Percentiles rank a stretch among this genome's conserved stretches.
Evolutionary conservation across 2,797 vertebrate species (phyloP).

Genomic region (Harpagifer antarcticus): DNA sequence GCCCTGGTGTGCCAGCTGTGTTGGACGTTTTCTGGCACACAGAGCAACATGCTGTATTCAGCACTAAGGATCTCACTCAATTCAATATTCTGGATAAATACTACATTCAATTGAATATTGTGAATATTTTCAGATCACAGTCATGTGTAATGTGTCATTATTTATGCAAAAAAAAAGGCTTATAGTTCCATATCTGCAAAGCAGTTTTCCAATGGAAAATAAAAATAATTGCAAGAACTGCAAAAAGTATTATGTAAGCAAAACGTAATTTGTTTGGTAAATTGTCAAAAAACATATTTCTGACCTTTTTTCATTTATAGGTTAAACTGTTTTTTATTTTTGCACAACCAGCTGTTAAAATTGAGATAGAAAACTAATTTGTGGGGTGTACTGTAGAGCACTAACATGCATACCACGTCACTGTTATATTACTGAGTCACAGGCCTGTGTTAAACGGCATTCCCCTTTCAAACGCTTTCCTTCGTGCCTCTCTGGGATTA

Average conservation of each 20-base stretch:
- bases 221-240: not conserved
- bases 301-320: too few relatives aligned
- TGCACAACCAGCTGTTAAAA: not conserved
- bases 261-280: not conserved
- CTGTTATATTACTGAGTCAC: not conserved
- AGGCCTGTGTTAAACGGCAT: not conserved
- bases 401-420: not conserved
- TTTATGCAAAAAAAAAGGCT: not conserved
- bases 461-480: not conserved
- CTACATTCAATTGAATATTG: not conserved
- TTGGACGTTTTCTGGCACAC: constrained; percentile 31
- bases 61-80: constrained; percentile 7
- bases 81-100: not conserved
- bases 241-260: not conserved
- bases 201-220: not conserved
- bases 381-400: not conserved
- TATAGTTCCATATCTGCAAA: not conserved
- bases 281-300: not conserved
- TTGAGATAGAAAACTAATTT: not conserved
- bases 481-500: not conserved
- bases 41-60: constrained; percentile 16
- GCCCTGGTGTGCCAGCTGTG: constrained; percentile 40
- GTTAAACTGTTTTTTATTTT: constrained; percentile 1
- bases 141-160: not conserved
- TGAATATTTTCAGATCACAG: not conserved